Conservation (phyloP, 2,888 invertebrate species). For the Eugnorisma glareosa region DNA sequence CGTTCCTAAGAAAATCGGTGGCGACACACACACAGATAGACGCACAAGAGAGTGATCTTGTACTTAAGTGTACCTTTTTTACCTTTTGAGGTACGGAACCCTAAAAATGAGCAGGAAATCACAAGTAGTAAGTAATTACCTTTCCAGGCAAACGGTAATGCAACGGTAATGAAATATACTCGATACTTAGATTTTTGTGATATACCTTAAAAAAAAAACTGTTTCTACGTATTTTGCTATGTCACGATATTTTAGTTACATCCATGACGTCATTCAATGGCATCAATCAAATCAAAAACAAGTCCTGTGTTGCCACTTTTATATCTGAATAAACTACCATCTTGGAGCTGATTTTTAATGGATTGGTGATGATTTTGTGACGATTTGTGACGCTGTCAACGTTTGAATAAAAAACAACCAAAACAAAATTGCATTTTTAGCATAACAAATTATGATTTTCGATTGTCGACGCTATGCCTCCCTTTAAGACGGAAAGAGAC, state of each 20-base stretch:
- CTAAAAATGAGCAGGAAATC: neutral
- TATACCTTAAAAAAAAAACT: neutral
- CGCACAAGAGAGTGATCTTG: too few species aligned
- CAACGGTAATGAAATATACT: neutral
- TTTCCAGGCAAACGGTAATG: neutral
- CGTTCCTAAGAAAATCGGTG: too few species aligned
- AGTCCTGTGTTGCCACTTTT: conserved; percentile 20
- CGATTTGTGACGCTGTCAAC: conserved; percentile 34
- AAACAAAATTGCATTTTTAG: conserved; percentile 18
- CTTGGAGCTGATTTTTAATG: neutral
- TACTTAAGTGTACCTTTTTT: too few species aligned
- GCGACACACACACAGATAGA: too few species aligned
- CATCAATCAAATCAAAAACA: conserved; percentile 46
- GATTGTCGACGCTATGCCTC: neutral
- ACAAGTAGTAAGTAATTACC: neutral
- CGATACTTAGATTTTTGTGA: neutral
- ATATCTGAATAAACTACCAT: conserved; percentile 30
- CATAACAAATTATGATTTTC: conserved; percentile 13
- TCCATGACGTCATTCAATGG: conserved; percentile 43
- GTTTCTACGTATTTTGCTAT: conserved; percentile 8
- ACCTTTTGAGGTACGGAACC: too few species aligned
- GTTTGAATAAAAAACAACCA: neutral
- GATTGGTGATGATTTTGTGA: conserved; percentile 21
- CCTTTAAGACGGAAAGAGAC: conserved; percentile 13
- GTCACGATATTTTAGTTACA: conserved; percentile 25